Evolutionary conservation across 2,797 vertebrate genomes (phyloP), one percentile per base, ranked within the genome.

Genomic region (Melanogrammus aeglefinus): DNA sequence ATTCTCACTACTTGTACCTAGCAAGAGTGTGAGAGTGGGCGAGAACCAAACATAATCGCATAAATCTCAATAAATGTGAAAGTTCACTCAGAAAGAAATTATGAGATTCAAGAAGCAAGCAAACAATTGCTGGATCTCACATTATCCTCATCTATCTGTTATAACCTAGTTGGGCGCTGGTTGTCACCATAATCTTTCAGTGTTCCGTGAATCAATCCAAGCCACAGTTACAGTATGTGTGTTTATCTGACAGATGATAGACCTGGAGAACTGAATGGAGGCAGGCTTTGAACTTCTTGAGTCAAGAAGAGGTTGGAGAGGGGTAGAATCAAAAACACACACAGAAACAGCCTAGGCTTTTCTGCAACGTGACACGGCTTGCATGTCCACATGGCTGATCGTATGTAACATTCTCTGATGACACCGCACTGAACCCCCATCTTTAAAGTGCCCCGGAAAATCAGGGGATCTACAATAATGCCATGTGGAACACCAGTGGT

Each of bases 331-430:
- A 73, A 79, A 29, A 74, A 84, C 80, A 66, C 44, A 81, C 83
- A 81, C 84, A 88, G 83, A 90, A 87, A 88, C 1, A 83, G 74
- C 86, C 88, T 89, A 88, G 78, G 88, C 83, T 84, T 16, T 77
- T 86, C 88, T 8, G 74, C 80, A 39, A 29, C 63, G 63, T 74
- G 76, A 63, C 44, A 70, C 39, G 77, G 51, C 24, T 69, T 2
- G 9, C 8, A 69, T n/a, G 9, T 69, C 63, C 63, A 69, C 63
- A 69, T 69, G 63, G 63, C 63, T 27, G n/a, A 69, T 69, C 8
- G 24, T 69, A 13, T 69, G 63, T 27, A 69, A 69, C 27, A 24
- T 27, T 69, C 24, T 27, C 63, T 27, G 63, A 69, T 9, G 57
- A 63, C 21, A 63, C 8, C 10, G n/a, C n/a, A 27, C 63, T 69